Base-by-base conservation (phyloP, 1,140 invertebrate genomes). In the Drosophila jambulina region DNA sequence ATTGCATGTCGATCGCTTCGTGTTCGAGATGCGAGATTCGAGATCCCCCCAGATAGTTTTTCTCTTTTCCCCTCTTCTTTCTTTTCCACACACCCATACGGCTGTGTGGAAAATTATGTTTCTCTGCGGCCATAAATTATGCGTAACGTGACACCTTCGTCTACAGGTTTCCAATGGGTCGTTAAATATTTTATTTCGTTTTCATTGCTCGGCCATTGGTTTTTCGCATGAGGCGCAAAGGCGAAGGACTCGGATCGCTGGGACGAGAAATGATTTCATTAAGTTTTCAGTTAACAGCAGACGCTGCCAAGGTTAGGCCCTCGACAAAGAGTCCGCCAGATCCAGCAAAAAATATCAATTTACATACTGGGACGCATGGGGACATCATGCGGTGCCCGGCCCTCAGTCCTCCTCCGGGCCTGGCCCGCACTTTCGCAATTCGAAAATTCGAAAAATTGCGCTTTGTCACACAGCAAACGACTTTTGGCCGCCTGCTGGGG, bases 101-200 rank as follows among this genome's bases (percentile, higher is more conserved):
- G 38, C 34, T 51, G 58, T 34, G 65, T 74, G 78, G 78, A 78
- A 85, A 85, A 86, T 85, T 82, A 86, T 85, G 63, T 77, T 85
- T 78, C 59, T 57, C 56, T 79, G 78, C 71, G 82, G 82, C 49
- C 82, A 80, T 92, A 92, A 92, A 92, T 92, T 92, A 92, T 92
- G 83, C 84, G 91, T 92, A 91, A 92, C 91, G 86, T 82, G 91
- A 92, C 91, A 92, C 91, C 91, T 92, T 92, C 90, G 76, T 81
- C 83, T 75, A 72, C 84, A 82, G 82, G 82, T 82, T 82, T 51
- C 40, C 57, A 78, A 74, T 74, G 62, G 68, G 82, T 85, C 84
- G 68, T 87, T 83, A 87, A 78, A 87, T 78, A 87, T 86, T 86
- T 87, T 78, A 88, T 83, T 83, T 86, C 62, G 69, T 61, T 88